Conservation (phyloP, 2,888 invertebrate species). For the Microplitis deprimator region DNA sequence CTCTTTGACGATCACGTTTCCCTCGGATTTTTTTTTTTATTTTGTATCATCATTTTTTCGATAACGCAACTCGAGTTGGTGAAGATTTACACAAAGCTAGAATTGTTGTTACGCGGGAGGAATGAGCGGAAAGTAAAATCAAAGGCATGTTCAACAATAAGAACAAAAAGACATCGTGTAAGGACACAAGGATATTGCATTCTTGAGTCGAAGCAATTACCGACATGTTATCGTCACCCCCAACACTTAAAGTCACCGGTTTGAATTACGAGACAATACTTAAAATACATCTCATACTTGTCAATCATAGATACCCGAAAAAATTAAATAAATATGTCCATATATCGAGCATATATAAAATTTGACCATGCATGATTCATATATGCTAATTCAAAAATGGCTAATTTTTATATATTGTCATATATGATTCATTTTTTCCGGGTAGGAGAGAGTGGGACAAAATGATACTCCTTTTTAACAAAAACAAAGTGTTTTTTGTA, state of each 20-base stretch:
- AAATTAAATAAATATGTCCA: too few species aligned
- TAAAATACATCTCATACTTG: background rate
- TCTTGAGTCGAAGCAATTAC: constrained; percentile 64
- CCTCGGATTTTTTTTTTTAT: constrained; percentile 2
- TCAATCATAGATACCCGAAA: background rate
- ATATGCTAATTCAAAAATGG: too few species aligned
- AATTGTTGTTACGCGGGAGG: background rate
- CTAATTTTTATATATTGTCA: too few species aligned
- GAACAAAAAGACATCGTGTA: constrained; percentile 13
- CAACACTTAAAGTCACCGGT: background rate
- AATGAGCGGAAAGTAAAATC: background rate
- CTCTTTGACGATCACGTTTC: background rate
- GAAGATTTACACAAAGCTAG: background rate
- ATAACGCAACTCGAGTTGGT: background rate
- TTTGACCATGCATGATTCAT: too few species aligned
- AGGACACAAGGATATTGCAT: constrained; percentile 60
- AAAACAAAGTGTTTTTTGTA: too few species aligned
- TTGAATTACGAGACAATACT: background rate
- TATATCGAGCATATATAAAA: too few species aligned
- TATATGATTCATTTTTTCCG: too few species aligned
- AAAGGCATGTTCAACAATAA: background rate
- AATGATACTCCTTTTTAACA: too few species aligned
- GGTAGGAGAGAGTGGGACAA: too few species aligned
- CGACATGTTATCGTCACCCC: constrained; percentile 50
- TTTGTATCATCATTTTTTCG: background rate